Percentiles rank a stretch among this genome's conserved stretches.
These are phyloP conservation scores for Tapera naevia DNA, from an alignment of 2,797 vertebrate species.

Conservation along the genomic window DNA sequence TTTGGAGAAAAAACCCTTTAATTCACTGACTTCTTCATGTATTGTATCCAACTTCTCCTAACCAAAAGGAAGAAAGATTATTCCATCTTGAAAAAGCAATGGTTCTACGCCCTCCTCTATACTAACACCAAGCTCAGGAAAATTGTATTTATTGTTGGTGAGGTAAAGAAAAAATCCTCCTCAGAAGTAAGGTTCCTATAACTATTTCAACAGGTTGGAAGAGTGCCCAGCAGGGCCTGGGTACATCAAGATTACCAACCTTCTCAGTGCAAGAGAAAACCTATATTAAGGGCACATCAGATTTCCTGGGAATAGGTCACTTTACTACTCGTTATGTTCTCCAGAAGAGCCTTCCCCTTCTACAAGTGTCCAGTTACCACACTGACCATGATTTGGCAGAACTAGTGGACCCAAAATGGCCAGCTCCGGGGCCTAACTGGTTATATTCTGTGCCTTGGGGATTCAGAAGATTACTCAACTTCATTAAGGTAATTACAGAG, in stretches of 20 bases:
- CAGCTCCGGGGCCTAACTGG: constrained; percentile 88
- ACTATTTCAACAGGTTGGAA: constrained; percentile 82
- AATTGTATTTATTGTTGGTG: background rate
- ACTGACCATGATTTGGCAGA: constrained; percentile 87
- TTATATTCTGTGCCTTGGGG: constrained; percentile 92
- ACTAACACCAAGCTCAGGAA: background rate
- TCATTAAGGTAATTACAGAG: constrained; percentile 84
- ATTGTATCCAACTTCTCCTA: background rate
- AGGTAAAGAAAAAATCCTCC: background rate
- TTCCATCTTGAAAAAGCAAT: background rate
- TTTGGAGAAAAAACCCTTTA: background rate
- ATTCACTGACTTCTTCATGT: background rate
- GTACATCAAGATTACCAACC: constrained; percentile 83
- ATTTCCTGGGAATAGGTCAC: constrained; percentile 92
- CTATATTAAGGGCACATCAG: constrained; percentile 91
- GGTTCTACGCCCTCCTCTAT: background rate
- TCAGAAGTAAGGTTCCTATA: background rate
- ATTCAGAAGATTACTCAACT: constrained; percentile 91
- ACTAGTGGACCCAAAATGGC: constrained; percentile 91
- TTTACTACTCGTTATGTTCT: constrained; percentile 91
- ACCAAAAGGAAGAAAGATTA: background rate
- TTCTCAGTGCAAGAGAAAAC: constrained; percentile 92
- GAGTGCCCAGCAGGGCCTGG: constrained; percentile 86
- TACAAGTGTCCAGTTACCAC: constrained; percentile 83
- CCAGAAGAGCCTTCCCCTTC: constrained; percentile 81